phyloP scores from a whole-genome alignment of 1,140 invertebrate species.

The Drosophila sechellia region DNA sequence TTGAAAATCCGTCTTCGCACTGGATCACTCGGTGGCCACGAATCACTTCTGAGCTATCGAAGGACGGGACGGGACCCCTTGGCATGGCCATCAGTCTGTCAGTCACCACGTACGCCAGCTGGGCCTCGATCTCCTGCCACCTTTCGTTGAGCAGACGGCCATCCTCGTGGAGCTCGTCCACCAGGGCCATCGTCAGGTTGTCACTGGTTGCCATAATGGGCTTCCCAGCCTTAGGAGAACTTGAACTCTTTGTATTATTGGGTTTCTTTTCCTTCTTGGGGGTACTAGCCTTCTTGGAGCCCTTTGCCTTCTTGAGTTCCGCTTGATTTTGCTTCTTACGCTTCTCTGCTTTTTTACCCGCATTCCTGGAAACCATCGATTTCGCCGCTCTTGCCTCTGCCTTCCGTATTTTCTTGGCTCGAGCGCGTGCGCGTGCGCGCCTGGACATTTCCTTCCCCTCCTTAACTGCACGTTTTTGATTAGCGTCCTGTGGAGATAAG shows the following conservation, averaged over 20 bases:
- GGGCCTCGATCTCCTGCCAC: slow-evolving; percentile 4
- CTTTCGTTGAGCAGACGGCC: neutral
- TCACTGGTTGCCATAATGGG: neutral
- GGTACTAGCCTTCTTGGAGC: too few species aligned
- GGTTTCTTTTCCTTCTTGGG: too few species aligned
- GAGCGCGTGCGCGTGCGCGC: too few species aligned
- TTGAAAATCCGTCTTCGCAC: slow-evolving; percentile 1
- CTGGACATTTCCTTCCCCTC: neutral
- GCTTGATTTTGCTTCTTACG: neutral
- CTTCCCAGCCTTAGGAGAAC: too few species aligned
- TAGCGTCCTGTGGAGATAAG: neutral
- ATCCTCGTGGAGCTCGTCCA: slow-evolving; percentile 1
- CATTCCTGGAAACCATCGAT: too few species aligned
- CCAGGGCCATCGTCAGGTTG: neutral
- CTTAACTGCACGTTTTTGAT: neutral
- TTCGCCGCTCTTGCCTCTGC: neutral
- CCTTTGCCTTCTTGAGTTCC: neutral
- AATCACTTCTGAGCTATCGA: neutral
- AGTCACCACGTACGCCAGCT: slow-evolving; percentile 1
- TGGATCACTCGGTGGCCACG: neutral
- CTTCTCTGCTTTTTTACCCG: neutral
- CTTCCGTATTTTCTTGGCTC: neutral
- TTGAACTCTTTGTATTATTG: too few species aligned
- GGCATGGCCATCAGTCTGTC: neutral
- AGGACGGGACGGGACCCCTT: neutral